These are phyloP conservation scores for Anisognathus igniventris DNA, from an alignment of 2,797 vertebrate species.

Conservation along the genomic window DNA sequence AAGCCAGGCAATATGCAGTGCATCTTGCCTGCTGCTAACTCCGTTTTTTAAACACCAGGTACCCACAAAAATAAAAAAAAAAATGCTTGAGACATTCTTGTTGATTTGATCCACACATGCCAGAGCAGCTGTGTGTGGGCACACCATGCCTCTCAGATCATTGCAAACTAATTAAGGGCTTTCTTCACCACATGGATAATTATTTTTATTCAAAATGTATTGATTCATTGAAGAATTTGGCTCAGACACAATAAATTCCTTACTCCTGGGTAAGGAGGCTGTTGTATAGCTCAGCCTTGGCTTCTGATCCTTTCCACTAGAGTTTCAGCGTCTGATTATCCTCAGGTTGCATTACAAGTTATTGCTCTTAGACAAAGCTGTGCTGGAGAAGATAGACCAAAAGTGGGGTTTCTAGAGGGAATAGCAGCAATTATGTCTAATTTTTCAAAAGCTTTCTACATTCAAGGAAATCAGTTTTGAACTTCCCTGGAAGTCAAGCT, in stretches of 20 bases:
- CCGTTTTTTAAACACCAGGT: neutral
- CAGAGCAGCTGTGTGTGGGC: slow-evolving; percentile 12
- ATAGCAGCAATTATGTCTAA: neutral
- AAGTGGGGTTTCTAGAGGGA: neutral
- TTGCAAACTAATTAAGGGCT: neutral
- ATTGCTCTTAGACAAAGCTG: neutral
- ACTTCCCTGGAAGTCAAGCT: neutral
- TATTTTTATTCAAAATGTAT: slow-evolving; percentile 18
- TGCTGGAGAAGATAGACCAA: neutral
- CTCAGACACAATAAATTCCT: neutral
- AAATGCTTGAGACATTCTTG: neutral
- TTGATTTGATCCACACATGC: neutral
- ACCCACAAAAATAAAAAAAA: neutral
- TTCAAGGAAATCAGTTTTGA: neutral
- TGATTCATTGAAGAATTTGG: neutral
- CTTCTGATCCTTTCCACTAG: neutral
- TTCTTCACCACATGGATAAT: neutral
- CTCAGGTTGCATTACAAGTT: neutral
- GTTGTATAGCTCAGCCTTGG: neutral
- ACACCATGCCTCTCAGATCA: neutral
- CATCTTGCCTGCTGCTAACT: neutral
- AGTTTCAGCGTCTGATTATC: neutral
- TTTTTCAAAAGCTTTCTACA: neutral
- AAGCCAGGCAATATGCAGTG: neutral
- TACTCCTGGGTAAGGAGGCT: neutral